A percentile compares a stretch with the other conserved stretches of the same genome.
phyloP scores from a whole-genome alignment of 2,888 invertebrate species.

The Conchocele bisecta region DNA sequence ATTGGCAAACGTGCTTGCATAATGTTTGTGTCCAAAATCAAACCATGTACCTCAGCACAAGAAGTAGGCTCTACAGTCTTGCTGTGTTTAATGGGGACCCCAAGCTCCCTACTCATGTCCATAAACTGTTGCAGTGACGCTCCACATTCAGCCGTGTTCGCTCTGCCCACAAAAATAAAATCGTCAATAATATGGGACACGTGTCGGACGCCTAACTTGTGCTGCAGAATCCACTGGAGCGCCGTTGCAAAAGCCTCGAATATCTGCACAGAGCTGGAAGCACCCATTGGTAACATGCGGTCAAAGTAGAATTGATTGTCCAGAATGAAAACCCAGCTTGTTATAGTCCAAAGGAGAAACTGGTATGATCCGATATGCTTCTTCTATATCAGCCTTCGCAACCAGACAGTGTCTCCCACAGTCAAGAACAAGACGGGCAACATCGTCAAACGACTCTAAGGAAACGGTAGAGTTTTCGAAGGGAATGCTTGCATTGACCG shows the following conservation, averaged over 20 bases:
- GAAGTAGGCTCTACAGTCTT: conserved; percentile 15
- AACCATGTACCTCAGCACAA: conserved; percentile 24
- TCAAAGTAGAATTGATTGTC: conserved; percentile 30
- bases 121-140: background rate
- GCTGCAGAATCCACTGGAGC: conserved; percentile 23
- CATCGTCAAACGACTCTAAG: conserved; percentile 24
- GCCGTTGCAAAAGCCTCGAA: conserved; percentile 23
- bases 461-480: background rate
- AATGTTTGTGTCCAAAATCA: conserved; percentile 9
- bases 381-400: conserved; percentile 53
- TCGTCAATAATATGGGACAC: conserved; percentile 42
- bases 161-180: conserved; percentile 24
- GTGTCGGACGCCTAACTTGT: background rate
- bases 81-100: conserved; percentile 21
- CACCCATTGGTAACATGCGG: conserved; percentile 21
- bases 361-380: conserved; percentile 52
- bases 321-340: conserved; percentile 43
- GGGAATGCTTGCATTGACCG: background rate
- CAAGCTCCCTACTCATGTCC: background rate
- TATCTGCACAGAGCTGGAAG: conserved; percentile 8
- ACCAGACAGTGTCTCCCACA: conserved; percentile 27
- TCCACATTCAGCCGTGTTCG: conserved; percentile 3
- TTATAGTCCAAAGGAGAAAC: conserved; percentile 41
- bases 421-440: conserved; percentile 1
- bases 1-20: conserved; percentile 14